Evolutionary conservation across 2,113 vertebrate species (phyloP).

Genomic region (Oxyruncus cristatus): DNA sequence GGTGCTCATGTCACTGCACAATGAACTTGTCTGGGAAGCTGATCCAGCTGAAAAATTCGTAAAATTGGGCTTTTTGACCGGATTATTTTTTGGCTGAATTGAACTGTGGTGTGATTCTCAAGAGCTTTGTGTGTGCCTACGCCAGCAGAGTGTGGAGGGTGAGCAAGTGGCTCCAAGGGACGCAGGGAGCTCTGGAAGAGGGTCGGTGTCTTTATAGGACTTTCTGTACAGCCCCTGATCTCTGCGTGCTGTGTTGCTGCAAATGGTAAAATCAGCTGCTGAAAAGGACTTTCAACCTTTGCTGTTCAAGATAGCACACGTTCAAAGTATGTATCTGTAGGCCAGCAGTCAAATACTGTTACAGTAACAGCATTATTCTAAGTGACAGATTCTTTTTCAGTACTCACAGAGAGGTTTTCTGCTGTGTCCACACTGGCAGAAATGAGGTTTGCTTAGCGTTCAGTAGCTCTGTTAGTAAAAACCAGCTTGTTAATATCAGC

Average conservation of each 20-base stretch:
- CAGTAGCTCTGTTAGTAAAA: background rate
- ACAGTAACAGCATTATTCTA: background rate
- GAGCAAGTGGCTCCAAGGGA: background rate
- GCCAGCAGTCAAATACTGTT: background rate
- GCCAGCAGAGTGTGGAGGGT: background rate
- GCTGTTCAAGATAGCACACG: background rate
- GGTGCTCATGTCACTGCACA: background rate
- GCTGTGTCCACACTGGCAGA: background rate
- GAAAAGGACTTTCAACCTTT: background rate
- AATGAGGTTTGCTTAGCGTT: background rate
- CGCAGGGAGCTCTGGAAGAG: background rate
- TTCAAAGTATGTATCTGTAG: background rate
- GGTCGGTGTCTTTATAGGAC: background rate
- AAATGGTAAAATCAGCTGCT: background rate
- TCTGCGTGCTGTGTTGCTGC: background rate
- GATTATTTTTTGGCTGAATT: background rate
- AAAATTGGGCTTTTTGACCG: background rate
- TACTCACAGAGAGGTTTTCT: accelerated
- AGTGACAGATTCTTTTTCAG: background rate
- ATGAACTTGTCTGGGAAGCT: background rate
- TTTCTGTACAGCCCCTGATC: background rate
- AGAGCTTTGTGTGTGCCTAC: background rate
- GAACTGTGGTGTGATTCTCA: background rate
- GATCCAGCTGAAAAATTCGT: conserved; percentile 5
- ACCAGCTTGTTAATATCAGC: background rate